Evolutionary conservation across 2,113 vertebrate species (phyloP).

Genomic region (Sigmodon hispidus): DNA sequence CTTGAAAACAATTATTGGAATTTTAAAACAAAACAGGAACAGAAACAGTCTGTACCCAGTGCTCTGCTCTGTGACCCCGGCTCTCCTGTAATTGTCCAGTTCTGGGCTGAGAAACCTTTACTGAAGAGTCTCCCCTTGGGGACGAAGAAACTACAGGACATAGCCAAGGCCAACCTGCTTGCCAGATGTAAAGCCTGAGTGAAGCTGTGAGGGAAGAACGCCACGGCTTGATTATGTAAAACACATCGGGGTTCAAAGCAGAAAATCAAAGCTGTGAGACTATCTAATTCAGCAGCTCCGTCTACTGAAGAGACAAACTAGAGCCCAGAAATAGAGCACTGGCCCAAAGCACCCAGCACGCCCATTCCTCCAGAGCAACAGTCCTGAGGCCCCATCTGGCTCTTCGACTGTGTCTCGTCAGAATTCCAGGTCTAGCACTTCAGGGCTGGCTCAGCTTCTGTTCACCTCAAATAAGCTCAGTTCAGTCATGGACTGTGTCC

Average conservation of each 20-base stretch:
- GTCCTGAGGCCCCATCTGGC: neutral
- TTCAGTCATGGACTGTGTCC: neutral
- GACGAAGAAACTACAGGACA: conserved; percentile 31
- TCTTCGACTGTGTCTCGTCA: neutral
- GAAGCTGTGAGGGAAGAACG: neutral
- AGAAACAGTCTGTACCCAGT: conserved; percentile 63
- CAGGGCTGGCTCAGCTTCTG: neutral
- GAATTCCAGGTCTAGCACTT: neutral
- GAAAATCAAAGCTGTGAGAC: conserved; percentile 66
- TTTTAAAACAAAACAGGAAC: conserved; percentile 71
- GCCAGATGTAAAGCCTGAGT: conserved; percentile 64
- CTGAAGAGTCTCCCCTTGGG: neutral
- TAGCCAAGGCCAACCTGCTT: neutral
- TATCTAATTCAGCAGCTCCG: conserved; percentile 38
- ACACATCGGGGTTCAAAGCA: conserved; percentile 48
- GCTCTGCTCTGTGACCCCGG: conserved; percentile 54
- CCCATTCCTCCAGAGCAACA: neutral
- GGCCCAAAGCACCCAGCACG: conserved; percentile 20
- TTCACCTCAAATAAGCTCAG: neutral
- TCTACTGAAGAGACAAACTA: neutral
- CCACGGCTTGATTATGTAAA: conserved; percentile 62
- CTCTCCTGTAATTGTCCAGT: conserved; percentile 25
- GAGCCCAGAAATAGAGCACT: neutral
- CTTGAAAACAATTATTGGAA: conserved; percentile 74
- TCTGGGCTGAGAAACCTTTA: conserved; percentile 41